A percentile compares a stretch with the other conserved stretches of the same genome.
Evolutionary conservation across 2,797 vertebrate species (phyloP).

Genomic region (Tapirus indicus): DNA sequence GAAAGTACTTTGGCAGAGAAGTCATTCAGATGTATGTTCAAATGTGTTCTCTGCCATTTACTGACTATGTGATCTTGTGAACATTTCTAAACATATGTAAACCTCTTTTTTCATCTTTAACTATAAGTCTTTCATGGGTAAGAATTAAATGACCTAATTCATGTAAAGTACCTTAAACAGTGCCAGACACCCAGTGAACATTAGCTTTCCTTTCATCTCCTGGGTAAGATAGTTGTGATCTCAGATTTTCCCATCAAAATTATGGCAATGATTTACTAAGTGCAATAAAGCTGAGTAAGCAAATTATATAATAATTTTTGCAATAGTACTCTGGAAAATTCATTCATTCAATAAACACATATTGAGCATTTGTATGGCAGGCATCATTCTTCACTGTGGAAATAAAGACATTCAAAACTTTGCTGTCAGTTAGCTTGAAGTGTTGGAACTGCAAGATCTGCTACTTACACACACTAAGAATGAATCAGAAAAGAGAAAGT

Average conservation of each 20-base stretch:
- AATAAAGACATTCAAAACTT: not conserved
- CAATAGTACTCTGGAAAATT: not conserved
- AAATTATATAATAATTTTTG: not conserved
- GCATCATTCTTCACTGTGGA: not conserved
- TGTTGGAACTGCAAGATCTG: not conserved
- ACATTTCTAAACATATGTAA: not conserved
- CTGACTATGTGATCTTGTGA: not conserved
- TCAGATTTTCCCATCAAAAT: not conserved
- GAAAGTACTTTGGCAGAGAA: not conserved
- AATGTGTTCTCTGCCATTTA: not conserved
- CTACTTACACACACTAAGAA: not conserved
- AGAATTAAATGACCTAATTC: not conserved
- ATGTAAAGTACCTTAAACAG: not conserved
- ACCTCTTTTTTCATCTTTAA: not conserved
- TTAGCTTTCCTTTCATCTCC: not conserved
- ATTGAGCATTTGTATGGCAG: not conserved
- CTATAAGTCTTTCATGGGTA: not conserved
- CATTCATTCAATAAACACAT: not conserved
- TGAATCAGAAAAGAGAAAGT: not conserved
- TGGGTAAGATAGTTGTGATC: not conserved
- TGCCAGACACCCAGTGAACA: not conserved
- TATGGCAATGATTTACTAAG: not conserved
- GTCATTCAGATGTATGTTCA: not conserved
- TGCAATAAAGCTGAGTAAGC: not conserved
- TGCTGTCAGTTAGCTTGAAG: not conserved